Evolutionary conservation across 1,140 invertebrate species (phyloP), one percentile per base, ranked within the genome.

Genomic region (Anastatus disparis): DNA sequence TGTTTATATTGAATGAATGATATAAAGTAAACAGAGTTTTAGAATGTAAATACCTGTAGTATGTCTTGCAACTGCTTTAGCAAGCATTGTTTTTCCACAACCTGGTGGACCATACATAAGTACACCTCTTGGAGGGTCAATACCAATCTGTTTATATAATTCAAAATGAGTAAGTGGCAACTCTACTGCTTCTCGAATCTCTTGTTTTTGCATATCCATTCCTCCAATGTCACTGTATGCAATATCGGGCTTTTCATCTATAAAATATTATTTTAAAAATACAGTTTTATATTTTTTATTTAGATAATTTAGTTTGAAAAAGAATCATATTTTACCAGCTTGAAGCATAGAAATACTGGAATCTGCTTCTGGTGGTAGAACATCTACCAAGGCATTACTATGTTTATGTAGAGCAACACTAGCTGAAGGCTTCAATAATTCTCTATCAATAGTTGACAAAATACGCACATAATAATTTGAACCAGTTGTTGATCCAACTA

Each of bases 201-300:
- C 98, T 84, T 99, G 98, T 78, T 99, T 99, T 84, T 99, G 98
- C 89, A 99, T 98, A 82, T 99, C 97, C 93, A 99, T 96, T 46
- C 98, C 98, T 85, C 98, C 98, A 85, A 99, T 99, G 80, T 99
- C 98, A 24, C 93, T 91, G 82, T 99, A 99, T 53, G 91, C 90
- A 15, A 99, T 96, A 87, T 99, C 97, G 3, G 98, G 98, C 80
- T 99, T 99, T 85, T 99, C 97, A 91, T 99, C 97, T 91, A 82
- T 17, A 76, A 65, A 76, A 42, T n/a, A n/a, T n/a, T n/a, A n/a
- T 42, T 17, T 42, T 1, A 40, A 42, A 58, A 15, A 27, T 26
- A n/a, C n/a, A n/a, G 29, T 64, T 50, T 50, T 3, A 58, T 35
- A 31, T 17, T 35, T 58, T 38, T 29, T 17, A 12, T n/a, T 29